Evolutionary conservation across 53 echinoderm and acorn worm species (phyloP).

Genomic region (Patiria pectinifera): DNA sequence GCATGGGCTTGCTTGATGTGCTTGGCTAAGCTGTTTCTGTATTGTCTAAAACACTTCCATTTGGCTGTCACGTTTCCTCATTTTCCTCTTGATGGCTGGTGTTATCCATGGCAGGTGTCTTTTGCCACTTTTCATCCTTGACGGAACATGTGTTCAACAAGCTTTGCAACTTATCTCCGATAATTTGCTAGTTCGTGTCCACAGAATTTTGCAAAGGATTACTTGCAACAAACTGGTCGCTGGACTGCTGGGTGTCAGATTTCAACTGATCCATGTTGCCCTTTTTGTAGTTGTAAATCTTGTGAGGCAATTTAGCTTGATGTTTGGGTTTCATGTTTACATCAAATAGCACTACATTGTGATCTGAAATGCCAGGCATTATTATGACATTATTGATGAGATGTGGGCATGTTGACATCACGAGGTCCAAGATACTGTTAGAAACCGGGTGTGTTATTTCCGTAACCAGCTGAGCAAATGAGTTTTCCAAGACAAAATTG

Average conservation of each 20-base stretch:
- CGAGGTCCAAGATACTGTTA: constrained; percentile 42
- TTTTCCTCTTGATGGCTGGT: constrained; percentile 40
- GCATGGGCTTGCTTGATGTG: constrained; percentile 26
- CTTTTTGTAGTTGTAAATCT: constrained; percentile 12
- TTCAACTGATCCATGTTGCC: not conserved
- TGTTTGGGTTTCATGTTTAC: constrained; percentile 47
- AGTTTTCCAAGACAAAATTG: constrained; percentile 34
- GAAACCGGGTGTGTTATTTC: constrained; percentile 37
- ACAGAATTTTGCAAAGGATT: constrained; percentile 34
- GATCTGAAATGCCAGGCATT: constrained; percentile 62
- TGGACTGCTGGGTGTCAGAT: not conserved
- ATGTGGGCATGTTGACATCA: constrained; percentile 54
- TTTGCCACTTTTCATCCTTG: not conserved
- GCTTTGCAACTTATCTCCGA: not conserved
- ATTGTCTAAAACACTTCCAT: constrained; percentile 31
- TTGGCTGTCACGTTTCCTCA: constrained; percentile 45
- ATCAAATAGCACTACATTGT: constrained; percentile 36
- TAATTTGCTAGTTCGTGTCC: constrained; percentile 44
- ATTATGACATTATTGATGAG: constrained; percentile 21
- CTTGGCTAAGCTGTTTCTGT: constrained; percentile 38
- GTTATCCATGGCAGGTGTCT: not conserved
- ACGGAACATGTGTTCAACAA: not conserved
- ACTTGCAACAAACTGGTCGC: not conserved
- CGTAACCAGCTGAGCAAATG: not conserved
- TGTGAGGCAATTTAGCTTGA: not conserved